Percentiles rank a stretch among this genome's conserved stretches.
Conservation (phyloP, 2,113 vertebrate genomes). For the Podarcis muralis region DNA sequence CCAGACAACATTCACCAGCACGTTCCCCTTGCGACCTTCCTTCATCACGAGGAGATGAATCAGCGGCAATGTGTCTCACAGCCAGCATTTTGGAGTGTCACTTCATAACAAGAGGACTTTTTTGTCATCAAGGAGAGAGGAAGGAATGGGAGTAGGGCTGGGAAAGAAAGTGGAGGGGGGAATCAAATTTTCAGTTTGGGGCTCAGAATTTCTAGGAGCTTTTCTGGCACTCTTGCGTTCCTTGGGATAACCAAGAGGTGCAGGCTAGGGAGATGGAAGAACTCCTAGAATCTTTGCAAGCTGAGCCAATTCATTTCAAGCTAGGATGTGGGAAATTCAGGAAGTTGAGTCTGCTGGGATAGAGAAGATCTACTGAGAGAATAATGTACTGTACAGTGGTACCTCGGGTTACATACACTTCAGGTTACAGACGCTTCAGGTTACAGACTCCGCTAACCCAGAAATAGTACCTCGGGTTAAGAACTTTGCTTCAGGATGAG, state of each 20-base stretch:
- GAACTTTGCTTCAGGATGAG: too few species aligned
- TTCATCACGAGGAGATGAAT: slow-evolving; percentile 2
- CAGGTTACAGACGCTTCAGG: too few species aligned
- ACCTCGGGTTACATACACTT: too few species aligned
- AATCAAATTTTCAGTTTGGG: background rate
- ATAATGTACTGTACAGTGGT: background rate
- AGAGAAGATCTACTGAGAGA: background rate
- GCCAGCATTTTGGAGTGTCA: background rate
- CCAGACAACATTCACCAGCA: background rate
- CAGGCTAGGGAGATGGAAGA: background rate
- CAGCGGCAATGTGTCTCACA: background rate
- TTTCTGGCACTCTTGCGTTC: background rate
- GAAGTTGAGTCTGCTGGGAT: background rate
- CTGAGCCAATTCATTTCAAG: background rate
- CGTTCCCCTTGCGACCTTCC: background rate
- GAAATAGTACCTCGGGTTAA: too few species aligned
- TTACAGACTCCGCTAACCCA: too few species aligned
- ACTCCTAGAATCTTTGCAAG: background rate
- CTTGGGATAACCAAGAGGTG: background rate
- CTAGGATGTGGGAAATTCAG: background rate
- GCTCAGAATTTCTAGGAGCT: background rate
- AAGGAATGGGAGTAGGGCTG: background rate
- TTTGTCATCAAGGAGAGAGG: background rate
- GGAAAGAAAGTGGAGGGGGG: too few species aligned
- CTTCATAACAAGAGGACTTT: background rate